Conservation (phyloP, 2,888 invertebrate species). For the Amphipyra tragopoginis region DNA sequence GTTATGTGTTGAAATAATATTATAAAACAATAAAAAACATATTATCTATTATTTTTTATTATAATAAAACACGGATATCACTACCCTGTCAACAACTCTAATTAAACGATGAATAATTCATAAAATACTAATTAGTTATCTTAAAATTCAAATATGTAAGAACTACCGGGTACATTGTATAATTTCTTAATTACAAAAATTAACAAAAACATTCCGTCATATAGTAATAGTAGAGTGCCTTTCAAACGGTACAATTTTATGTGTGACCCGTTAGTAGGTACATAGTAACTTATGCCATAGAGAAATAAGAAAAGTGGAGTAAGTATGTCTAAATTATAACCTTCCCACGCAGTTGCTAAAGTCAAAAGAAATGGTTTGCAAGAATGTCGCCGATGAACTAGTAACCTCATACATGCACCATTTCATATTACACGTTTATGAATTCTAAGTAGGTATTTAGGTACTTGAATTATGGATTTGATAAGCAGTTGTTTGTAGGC, state of each 20-base stretch:
- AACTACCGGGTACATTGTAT: no score
- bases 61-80: no score
- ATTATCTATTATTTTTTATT: no score
- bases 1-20: no score
- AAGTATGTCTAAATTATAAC: slow-evolving; percentile 3
- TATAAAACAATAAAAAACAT: no score
- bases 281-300: slow-evolving; percentile 15
- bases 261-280: slow-evolving; percentile 12
- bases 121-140: no score
- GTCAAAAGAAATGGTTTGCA: slow-evolving; percentile 36
- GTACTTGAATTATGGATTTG: slow-evolving; percentile 23
- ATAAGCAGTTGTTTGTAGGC: not conserved
- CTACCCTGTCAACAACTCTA: no score
- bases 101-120: no score
- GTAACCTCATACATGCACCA: slow-evolving; percentile 20
- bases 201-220: no score
- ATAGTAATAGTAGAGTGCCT: no score
- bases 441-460: slow-evolving; percentile 23
- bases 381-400: slow-evolving; percentile 23
- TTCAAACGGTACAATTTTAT: slow-evolving; percentile 1
- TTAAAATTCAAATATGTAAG: no score
- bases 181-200: no score
- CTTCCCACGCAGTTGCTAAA: slow-evolving; percentile 51
- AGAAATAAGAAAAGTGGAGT: slow-evolving; percentile 28
- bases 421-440: slow-evolving; percentile 12